Conservation (phyloP, 2,113 vertebrate genomes). For the Elachura formosa region DNA sequence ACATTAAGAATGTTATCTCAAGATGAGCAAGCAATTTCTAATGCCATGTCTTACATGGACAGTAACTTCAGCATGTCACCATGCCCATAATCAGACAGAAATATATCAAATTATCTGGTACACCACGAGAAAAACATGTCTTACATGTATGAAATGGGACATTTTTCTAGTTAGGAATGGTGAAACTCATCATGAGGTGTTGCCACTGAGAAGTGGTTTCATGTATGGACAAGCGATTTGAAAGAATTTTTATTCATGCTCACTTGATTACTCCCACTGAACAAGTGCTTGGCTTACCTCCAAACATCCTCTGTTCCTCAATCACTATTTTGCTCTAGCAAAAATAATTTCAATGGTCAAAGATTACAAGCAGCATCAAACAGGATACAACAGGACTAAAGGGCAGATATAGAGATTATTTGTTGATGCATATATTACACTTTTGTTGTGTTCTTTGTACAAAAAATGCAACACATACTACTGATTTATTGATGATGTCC, state of each 20-base stretch:
- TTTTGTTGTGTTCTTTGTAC: neutral
- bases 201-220: neutral
- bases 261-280: neutral
- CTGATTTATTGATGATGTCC: neutral
- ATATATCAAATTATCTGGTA: neutral
- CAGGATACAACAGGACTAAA: neutral
- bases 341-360: neutral
- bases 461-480: neutral
- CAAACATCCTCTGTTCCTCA: neutral
- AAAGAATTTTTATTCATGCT: neutral
- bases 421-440: neutral
- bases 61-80: neutral
- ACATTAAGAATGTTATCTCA: neutral
- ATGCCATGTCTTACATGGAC: accelerated
- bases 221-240: neutral
- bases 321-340: neutral
- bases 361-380: neutral
- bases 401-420: neutral
- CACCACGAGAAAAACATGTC: neutral
- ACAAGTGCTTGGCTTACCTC: neutral
- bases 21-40: neutral
- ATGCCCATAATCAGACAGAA: neutral
- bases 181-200: neutral
- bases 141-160: neutral
- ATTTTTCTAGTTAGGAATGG: neutral